phyloP scores from a whole-genome alignment of 2,797 vertebrate species.

The Sarcophilus harrisii region DNA sequence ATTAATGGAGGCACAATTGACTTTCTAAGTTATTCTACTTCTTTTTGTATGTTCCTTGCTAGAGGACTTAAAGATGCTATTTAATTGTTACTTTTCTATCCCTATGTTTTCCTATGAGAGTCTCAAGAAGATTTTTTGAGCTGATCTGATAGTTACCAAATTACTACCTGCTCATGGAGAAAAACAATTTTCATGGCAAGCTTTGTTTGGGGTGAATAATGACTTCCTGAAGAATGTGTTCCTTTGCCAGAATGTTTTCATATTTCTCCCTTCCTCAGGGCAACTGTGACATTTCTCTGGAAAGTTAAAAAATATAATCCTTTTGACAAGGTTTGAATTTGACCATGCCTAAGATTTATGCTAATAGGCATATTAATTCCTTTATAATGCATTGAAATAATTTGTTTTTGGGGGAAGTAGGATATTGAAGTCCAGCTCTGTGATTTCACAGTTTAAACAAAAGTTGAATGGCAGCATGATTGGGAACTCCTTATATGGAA shows the following conservation, averaged over 20 bases:
- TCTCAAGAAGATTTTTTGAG: constrained; percentile 15
- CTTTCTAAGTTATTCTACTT: constrained; percentile 14
- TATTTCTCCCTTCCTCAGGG: constrained; percentile 13
- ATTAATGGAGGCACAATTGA: constrained; percentile 48
- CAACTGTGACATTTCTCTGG: not conserved
- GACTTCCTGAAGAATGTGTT: constrained; percentile 30
- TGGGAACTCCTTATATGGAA: not conserved
- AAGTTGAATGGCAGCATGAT: no score
- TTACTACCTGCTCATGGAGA: not conserved
- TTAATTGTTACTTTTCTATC: constrained; percentile 30
- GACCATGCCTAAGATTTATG: constrained; percentile 12
- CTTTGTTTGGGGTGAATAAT: constrained; percentile 8
- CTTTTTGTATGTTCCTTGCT: constrained; percentile 18
- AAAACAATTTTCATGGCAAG: not conserved
- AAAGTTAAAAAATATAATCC: not conserved
- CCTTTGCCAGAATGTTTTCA: not conserved
- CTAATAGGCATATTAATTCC: constrained; percentile 29
- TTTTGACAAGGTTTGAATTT: not conserved
- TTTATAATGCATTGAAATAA: constrained; percentile 34
- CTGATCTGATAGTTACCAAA: constrained; percentile 29
- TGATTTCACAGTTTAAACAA: not conserved
- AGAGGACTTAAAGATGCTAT: constrained; percentile 11
- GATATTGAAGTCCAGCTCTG: not conserved
- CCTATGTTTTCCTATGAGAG: constrained; percentile 10
- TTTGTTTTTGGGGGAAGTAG: not conserved